Evolutionary conservation across 2,113 vertebrate genomes (phyloP), one percentile per base, ranked within the genome.

Genomic region (Rhabdomys dilectus): DNA sequence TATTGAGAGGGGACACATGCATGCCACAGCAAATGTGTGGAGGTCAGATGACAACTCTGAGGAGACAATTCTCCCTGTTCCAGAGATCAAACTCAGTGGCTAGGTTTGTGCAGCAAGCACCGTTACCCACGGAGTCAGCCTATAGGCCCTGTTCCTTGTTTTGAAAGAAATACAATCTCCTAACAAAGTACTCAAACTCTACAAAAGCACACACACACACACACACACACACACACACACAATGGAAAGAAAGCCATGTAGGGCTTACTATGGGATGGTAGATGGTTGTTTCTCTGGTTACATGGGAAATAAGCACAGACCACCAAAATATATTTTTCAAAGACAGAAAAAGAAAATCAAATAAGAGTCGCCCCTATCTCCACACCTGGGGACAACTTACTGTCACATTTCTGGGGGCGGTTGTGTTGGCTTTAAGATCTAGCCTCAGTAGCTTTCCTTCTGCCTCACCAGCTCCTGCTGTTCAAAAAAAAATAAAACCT

Each of bases 131-230:
- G 1, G 17, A 48, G 84, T n/a, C 81, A 84, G 31, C 39, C 45
- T 39, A 34, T 1, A 21, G 26, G 4, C 29, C 42, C 86, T 60
- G 34, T 17, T 91, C 73, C 53, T 82, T 31, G 53, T 68, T 76
- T 60, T 76, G 53, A 77, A 51, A 95, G 51, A 90, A 88, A 90
- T 7, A 64, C 31, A 87, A 75, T 15, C 82, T 87, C n/a, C 73
- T 73, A 84, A 72, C 5, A 95, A 89, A 96, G 92, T 56, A 91
- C 21, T 90, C 53, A 92, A 66, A 92, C 94, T 62, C 34, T 48
- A 91, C 29, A 58, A 45, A 81, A 45, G 1, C 75, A 66, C 24
- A 88, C 76, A 64, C 24, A 66, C 70, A 51, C 51, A 51, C 51
- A 51, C 48, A 51, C 45, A 45, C 45, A 45, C 45, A 88, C 76